These are phyloP conservation scores for Sitta carolinensis DNA, from an alignment of 2,797 vertebrate species.

Conservation along the genomic window DNA sequence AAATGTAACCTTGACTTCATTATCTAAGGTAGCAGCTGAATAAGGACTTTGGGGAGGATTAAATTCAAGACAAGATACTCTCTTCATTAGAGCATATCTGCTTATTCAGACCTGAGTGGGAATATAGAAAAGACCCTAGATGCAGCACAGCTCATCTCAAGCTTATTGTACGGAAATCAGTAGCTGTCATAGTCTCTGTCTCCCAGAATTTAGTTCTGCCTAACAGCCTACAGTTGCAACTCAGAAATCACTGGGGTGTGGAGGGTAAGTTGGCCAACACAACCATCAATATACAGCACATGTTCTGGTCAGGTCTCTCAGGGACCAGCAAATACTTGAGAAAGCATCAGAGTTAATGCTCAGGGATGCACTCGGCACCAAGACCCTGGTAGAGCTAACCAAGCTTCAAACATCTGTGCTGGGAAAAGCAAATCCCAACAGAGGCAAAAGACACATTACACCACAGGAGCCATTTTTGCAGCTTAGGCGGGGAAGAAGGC, in stretches of 20 bases:
- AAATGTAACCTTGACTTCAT: conserved; percentile 36
- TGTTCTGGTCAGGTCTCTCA: neutral
- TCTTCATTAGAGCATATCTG: conserved; percentile 29
- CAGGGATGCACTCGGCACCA: neutral
- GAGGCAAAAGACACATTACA: neutral
- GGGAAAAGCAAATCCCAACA: neutral
- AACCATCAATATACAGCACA: neutral
- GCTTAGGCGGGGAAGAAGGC: neutral
- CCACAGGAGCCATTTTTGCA: neutral
- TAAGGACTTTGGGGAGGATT: conserved; percentile 48
- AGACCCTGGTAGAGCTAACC: neutral
- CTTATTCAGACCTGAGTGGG: neutral
- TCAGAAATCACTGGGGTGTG: neutral
- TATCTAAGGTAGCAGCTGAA: conserved; percentile 51
- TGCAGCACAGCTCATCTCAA: neutral
- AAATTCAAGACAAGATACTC: conserved; percentile 44
- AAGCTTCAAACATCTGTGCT: neutral
- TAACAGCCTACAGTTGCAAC: neutral
- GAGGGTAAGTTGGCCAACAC: neutral
- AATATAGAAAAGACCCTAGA: neutral
- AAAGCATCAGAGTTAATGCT: neutral
- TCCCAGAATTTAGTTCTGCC: neutral
- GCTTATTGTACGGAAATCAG: neutral
- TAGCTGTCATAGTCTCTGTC: neutral
- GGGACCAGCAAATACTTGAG: neutral